These are phyloP conservation scores for Panzeria rudis DNA, from an alignment of 2,888 invertebrate genomes.

Conservation along the genomic window DNA sequence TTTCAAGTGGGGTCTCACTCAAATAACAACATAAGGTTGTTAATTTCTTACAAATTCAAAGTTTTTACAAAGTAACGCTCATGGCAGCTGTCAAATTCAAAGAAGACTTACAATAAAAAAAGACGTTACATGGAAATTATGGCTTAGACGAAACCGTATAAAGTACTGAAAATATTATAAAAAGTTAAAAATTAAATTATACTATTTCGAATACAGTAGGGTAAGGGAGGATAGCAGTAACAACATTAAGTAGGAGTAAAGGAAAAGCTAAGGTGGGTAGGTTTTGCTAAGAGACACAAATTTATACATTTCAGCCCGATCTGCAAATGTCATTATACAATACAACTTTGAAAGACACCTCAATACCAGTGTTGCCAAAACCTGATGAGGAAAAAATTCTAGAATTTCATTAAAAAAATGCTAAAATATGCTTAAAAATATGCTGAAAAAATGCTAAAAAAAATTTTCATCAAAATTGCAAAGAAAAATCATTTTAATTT, in stretches of 20 bases:
- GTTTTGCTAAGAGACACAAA: background rate
- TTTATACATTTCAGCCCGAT: slow-evolving; percentile 16
- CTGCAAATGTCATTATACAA: slow-evolving; percentile 55
- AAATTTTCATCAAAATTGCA: no score
- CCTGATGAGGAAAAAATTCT: no score
- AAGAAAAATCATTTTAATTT: no score
- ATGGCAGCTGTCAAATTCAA: slow-evolving; percentile 62
- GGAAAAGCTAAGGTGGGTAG: background rate
- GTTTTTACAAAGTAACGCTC: slow-evolving; percentile 60
- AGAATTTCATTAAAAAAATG: no score
- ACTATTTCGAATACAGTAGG: slow-evolving; percentile 45
- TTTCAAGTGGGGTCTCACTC: slow-evolving; percentile 54
- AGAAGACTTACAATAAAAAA: slow-evolving; percentile 58
- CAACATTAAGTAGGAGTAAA: background rate
- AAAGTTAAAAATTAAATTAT: slow-evolving; percentile 22
- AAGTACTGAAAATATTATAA: slow-evolving; percentile 22
- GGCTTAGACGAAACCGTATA: slow-evolving; percentile 63
- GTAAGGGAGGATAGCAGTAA: slow-evolving; percentile 24
- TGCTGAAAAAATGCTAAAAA: no score
- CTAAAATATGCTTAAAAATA: no score
- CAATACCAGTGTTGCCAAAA: no score
- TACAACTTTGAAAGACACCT: background rate
- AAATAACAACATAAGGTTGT: slow-evolving; percentile 49
- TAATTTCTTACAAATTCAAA: slow-evolving; percentile 3
- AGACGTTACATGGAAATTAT: slow-evolving; percentile 58